Evolutionary conservation across 2,797 vertebrate species (phyloP).

Genomic region (Dendrocincla tyrannina): DNA sequence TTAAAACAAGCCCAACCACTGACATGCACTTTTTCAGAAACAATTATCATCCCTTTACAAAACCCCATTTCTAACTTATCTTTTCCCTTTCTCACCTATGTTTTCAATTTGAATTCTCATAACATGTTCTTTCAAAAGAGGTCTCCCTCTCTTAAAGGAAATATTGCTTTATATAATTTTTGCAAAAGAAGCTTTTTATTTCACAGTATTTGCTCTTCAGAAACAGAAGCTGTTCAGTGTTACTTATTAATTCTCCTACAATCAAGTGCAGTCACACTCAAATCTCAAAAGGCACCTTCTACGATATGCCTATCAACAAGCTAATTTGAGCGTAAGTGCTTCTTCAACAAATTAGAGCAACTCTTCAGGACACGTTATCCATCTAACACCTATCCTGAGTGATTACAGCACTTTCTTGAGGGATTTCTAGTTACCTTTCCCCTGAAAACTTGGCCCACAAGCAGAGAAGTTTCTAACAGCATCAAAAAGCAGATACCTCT

Average conservation of each 20-base stretch:
- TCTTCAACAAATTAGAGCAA: conserved; percentile 15
- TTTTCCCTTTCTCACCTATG: background rate
- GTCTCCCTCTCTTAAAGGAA: background rate
- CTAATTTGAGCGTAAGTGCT: conserved; percentile 14
- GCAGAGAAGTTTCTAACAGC: background rate
- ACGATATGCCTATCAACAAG: background rate
- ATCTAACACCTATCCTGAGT: background rate
- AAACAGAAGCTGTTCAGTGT: background rate
- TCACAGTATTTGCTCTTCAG: background rate
- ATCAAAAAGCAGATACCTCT: background rate
- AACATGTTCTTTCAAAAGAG: background rate
- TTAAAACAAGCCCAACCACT: background rate
- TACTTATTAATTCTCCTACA: background rate
- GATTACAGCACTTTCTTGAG: background rate
- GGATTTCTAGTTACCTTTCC: background rate
- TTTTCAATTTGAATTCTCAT: background rate
- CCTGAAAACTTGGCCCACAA: background rate
- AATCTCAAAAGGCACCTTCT: conserved; percentile 23
- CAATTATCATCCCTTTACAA: background rate
- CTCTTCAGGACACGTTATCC: background rate
- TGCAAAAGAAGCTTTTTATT: background rate
- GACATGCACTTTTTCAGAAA: background rate
- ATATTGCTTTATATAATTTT: background rate
- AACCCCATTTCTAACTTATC: background rate
- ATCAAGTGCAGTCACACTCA: background rate